These are phyloP conservation scores for Gallinago media DNA, from an alignment of 2,113 vertebrate genomes.

Conservation along the genomic window DNA sequence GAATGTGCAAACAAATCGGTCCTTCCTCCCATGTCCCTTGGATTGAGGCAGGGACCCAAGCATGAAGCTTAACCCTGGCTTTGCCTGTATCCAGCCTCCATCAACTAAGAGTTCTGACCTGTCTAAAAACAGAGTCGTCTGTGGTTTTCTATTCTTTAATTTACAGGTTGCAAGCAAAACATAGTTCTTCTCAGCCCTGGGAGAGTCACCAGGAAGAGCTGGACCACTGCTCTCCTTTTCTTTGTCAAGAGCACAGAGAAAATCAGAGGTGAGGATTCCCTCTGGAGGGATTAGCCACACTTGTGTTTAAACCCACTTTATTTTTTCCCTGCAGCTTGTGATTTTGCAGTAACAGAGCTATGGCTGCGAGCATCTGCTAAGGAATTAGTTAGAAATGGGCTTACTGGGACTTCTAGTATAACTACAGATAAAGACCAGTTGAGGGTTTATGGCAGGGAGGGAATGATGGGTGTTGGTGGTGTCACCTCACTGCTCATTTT, in stretches of 20 bases:
- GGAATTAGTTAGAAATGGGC: neutral
- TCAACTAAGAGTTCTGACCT: neutral
- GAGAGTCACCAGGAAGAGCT: neutral
- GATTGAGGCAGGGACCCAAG: neutral
- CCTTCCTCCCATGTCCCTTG: neutral
- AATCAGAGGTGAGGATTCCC: neutral
- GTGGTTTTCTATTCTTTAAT: neutral
- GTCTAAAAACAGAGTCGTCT: neutral
- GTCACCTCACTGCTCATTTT: neutral
- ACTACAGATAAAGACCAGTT: neutral
- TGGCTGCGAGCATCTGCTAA: neutral
- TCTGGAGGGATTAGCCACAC: neutral
- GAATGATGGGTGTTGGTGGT: neutral
- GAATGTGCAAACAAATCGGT: neutral
- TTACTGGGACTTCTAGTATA: neutral
- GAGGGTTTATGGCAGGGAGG: neutral
- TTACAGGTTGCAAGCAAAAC: neutral
- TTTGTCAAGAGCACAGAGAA: neutral
- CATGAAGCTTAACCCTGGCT: neutral
- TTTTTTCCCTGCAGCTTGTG: neutral
- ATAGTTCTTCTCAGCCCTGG: neutral
- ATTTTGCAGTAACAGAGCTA: neutral
- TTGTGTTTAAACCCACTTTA: neutral
- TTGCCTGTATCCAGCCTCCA: neutral
- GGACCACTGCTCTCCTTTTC: neutral